Evolutionary conservation across 2,113 vertebrate genomes (phyloP), one percentile per base, ranked within the genome.

Genomic region (Callithrix jacchus): DNA sequence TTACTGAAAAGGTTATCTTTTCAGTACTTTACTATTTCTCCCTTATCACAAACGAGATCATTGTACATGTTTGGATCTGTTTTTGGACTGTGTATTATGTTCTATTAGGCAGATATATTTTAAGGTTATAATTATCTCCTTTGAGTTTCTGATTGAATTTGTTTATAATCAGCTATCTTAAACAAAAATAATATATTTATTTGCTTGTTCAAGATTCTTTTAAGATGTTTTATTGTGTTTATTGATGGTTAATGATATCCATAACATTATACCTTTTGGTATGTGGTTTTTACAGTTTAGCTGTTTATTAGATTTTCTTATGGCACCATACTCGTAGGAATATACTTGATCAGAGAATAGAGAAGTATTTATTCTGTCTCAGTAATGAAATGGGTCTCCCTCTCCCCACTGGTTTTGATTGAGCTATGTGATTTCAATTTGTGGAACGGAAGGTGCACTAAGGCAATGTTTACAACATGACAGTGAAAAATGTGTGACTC

Each of bases 171-270:
- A 96, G 45, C 49, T 95, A 1, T 58, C 70, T 84, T 94, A 56
- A 93, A 30, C 21, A 85, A 68, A 73, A 52, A 81, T 42, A 92
- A 35, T 37, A 27, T 73, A 80, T 87, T 87, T 49, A 58, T 68
- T 96, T 73, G 16, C 42, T 87, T 95, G 86, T 96, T 91, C 25
- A 94, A 92, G 37, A 79, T 68, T 45, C 83, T 70, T 83, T 76
- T 68, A 68, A 47, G 30, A 47, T 86, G 9, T 94, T 89, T 91
- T 90, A 66, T 93, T 92, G 45, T 56, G 56, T 91, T 12, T 90
- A 80, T 56, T 87, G 40, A 18, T 94, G 21, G 0, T 89, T n/a
- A n/a, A 5, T 86, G 49, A 76, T 64, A 83, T 86, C 13, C 40
- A 9, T 82, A 86, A 47, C 18, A 64, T 87, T 20, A 81, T 95